phyloP scores from a whole-genome alignment of 2,797 vertebrate genomes.

The Protosalanx chinensis region DNA sequence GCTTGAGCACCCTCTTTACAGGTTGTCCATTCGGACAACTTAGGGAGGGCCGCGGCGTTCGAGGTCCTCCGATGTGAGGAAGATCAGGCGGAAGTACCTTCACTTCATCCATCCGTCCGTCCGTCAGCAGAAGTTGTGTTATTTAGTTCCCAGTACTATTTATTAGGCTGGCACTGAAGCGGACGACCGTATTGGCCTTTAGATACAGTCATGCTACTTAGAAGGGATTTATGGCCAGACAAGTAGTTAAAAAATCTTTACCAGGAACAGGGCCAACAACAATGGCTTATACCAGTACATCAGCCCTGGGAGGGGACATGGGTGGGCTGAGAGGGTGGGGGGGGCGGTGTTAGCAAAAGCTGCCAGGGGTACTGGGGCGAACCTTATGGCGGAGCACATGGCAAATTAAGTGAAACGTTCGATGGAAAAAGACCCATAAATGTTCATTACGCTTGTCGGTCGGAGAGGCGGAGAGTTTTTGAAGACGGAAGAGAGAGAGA shows the following conservation, averaged over 20 bases:
- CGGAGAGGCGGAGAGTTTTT: background rate
- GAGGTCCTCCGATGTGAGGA: slow-evolving; percentile 45
- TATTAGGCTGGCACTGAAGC: slow-evolving; percentile 51
- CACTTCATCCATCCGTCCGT: slow-evolving; percentile 59
- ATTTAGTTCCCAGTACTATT: slow-evolving; percentile 55
- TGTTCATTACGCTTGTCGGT: slow-evolving; percentile 39
- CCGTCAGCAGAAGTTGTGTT: slow-evolving; percentile 65
- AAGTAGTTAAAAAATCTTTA: slow-evolving; percentile 68
- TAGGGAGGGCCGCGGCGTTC: slow-evolving; percentile 26
- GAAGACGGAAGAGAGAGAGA: background rate
- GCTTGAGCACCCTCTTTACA: background rate
- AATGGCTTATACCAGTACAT: slow-evolving; percentile 33
- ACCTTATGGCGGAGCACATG: slow-evolving; percentile 24
- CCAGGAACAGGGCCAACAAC: slow-evolving; percentile 53
- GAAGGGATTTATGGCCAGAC: slow-evolving; percentile 65
- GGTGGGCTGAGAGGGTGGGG: slow-evolving; percentile 9
- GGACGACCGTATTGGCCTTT: slow-evolving; percentile 54
- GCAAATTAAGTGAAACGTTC: slow-evolving; percentile 51
- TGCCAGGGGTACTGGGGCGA: slow-evolving; percentile 11
- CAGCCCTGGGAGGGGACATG: background rate
- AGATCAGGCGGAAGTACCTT: slow-evolving; percentile 35
- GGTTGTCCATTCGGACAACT: background rate
- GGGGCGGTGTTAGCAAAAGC: background rate
- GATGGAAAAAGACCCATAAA: slow-evolving; percentile 33
- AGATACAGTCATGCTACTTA: slow-evolving; percentile 67